Conservation (phyloP, 2,113 vertebrate genomes). For the Mungos mungo region DNA sequence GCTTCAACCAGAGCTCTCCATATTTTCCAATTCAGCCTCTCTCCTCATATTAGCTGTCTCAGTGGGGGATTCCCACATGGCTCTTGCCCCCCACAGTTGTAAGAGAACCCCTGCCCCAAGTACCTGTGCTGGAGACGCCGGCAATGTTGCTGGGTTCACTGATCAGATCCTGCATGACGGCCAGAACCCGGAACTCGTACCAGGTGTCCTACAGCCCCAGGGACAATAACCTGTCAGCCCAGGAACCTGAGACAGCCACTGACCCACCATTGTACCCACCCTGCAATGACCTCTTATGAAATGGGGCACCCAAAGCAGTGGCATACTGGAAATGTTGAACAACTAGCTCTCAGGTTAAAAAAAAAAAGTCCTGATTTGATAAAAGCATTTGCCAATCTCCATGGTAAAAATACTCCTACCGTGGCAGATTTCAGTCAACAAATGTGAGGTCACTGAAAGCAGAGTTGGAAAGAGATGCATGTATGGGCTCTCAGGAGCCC, state of each 20-base stretch:
- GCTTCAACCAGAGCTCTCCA: too few species aligned
- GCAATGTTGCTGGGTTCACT: conserved; percentile 99
- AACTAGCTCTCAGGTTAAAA: background rate
- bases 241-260: background rate
- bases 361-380: background rate
- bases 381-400: background rate
- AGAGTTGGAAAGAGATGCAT: background rate
- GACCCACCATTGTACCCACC: background rate
- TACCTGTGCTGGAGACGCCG: conserved; percentile 98
- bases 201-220: conserved; percentile 92
- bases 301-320: background rate
- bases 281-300: background rate
- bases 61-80: background rate
- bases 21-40: background rate
- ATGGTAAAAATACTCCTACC: background rate
- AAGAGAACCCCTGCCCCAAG: background rate
- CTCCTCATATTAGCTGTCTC: background rate
- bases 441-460: background rate
- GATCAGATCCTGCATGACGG: conserved; percentile 99
- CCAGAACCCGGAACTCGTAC: conserved; percentile 98
- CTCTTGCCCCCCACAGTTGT: background rate
- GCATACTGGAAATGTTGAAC: background rate
- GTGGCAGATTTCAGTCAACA: background rate
- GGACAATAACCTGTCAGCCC: conserved; percentile 35
- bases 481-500: background rate